Evolutionary conservation across 1,140 invertebrate genomes (phyloP).

Genomic region (Galendromus occidentalis): DNA sequence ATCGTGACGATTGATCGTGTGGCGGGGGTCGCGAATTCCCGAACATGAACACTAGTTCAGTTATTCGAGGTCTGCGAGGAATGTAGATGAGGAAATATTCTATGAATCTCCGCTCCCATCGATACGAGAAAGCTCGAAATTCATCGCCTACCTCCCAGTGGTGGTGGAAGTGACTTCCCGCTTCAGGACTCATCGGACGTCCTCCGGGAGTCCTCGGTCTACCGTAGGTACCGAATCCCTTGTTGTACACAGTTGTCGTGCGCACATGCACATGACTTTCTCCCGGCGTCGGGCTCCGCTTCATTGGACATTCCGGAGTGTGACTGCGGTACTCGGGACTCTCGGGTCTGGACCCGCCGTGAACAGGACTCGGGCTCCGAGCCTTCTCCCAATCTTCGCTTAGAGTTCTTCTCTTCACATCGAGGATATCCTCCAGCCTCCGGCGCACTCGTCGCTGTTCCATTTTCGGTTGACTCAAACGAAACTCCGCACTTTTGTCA

Average conservation of each 20-base stretch:
- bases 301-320: neutral
- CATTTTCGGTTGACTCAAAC: neutral
- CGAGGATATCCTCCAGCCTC: constrained; percentile 8
- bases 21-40: too few species aligned
- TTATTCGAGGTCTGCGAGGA: too few species aligned
- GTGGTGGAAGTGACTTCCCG: neutral
- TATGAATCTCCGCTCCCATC: too few species aligned
- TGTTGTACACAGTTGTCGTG: constrained; percentile 6
- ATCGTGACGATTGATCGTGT: too few species aligned
- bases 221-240: neutral
- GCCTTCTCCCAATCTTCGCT: constrained; percentile 5
- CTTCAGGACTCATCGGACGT: neutral
- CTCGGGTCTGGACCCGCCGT: neutral
- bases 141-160: neutral
- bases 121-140: too few species aligned
- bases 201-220: constrained; percentile 3
- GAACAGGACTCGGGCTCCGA: neutral
- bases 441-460: neutral
- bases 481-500: neutral
- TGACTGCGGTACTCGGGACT: constrained; percentile 6
- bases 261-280: neutral
- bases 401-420: neutral
- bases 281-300: neutral
- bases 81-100: too few species aligned
- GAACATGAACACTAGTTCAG: too few species aligned